Conservation (phyloP, 2,797 vertebrate genomes). For the Coranthus polyacanthus region DNA sequence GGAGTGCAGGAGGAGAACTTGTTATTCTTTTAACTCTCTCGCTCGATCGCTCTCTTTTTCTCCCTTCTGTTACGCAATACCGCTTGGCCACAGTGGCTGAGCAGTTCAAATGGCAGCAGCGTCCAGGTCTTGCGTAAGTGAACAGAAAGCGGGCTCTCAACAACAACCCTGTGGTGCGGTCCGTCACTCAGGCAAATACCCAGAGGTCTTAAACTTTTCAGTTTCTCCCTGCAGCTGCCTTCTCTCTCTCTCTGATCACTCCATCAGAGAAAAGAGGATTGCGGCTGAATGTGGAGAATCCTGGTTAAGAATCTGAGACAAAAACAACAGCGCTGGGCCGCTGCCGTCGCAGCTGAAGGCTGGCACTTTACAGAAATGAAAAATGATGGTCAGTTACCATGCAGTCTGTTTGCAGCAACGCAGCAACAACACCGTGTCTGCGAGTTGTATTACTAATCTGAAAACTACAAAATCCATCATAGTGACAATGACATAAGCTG, state of each 20-base stretch:
- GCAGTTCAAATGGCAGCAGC: conserved; percentile 68
- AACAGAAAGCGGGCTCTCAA: conserved; percentile 68
- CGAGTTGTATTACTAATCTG: conserved; percentile 1
- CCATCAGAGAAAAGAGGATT: conserved; percentile 26
- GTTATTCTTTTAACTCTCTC: conserved; percentile 73
- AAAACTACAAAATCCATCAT: conserved; percentile 16
- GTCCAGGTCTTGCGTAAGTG: conserved; percentile 83
- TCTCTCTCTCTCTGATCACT: conserved; percentile 24
- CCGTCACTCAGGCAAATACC: conserved; percentile 47
- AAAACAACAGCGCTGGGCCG: conserved; percentile 16
- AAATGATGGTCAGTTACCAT: conserved; percentile 35
- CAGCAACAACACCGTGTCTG: conserved; percentile 28
- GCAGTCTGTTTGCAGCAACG: conserved; percentile 43
- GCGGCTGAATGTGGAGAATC: conserved; percentile 5
- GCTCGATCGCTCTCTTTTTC: conserved; percentile 33
- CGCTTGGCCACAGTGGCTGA: conserved; percentile 65
- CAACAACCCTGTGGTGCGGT: conserved; percentile 71
- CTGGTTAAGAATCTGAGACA: conserved; percentile 15
- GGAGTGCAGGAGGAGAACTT: conserved; percentile 62
- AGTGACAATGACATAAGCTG: conserved; percentile 12
- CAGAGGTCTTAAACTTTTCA: conserved; percentile 32
- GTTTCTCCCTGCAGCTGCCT: conserved; percentile 43
- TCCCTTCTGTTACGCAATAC: conserved; percentile 73
- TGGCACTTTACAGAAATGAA: conserved; percentile 14
- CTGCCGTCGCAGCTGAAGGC: conserved; percentile 5